phyloP scores from a whole-genome alignment of 1,140 invertebrate species.

The Aleiodes sp. region DNA sequence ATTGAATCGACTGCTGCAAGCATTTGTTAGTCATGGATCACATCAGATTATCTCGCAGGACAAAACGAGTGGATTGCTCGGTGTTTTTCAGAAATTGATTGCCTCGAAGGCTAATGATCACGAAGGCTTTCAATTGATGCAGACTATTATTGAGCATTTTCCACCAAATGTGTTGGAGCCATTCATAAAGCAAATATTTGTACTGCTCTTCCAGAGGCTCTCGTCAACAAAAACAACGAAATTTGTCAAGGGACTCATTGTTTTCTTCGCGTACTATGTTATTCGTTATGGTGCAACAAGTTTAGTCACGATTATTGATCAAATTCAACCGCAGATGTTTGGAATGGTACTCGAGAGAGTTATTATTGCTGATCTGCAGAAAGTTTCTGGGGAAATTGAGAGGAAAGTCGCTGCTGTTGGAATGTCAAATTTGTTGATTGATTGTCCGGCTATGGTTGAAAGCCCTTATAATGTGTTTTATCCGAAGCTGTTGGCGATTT shows the following conservation, averaged over 20 bases:
- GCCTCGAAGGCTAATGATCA: constrained; percentile 96
- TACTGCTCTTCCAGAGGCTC: constrained; percentile 90
- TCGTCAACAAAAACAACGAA: constrained; percentile 94
- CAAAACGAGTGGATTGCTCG: constrained; percentile 85
- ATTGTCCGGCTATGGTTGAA: constrained; percentile 73
- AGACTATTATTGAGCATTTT: constrained; percentile 82
- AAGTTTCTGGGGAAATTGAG: constrained; percentile 83
- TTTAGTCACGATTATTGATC: constrained; percentile 83
- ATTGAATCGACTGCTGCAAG: constrained; percentile 86
- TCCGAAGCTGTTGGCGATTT: constrained; percentile 73
- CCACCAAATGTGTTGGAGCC: constrained; percentile 74
- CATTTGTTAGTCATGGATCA: constrained; percentile 81
- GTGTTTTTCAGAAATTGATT: constrained; percentile 96
- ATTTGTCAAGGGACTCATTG: constrained; percentile 87
- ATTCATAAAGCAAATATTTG: constrained; percentile 89
- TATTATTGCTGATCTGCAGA: constrained; percentile 85
- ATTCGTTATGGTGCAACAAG: constrained; percentile 78
- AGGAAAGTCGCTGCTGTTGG: constrained; percentile 91
- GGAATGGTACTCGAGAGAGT: constrained; percentile 92
- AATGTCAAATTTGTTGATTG: constrained; percentile 84
- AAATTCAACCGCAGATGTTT: constrained; percentile 92
- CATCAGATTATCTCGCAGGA: constrained; percentile 76
- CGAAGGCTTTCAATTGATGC: constrained; percentile 93
- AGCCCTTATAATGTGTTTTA: constrained; percentile 74
- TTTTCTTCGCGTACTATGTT: constrained; percentile 89